Evolutionary conservation across 2,113 vertebrate species (phyloP).

Genomic region (Pao palembangensis): DNA sequence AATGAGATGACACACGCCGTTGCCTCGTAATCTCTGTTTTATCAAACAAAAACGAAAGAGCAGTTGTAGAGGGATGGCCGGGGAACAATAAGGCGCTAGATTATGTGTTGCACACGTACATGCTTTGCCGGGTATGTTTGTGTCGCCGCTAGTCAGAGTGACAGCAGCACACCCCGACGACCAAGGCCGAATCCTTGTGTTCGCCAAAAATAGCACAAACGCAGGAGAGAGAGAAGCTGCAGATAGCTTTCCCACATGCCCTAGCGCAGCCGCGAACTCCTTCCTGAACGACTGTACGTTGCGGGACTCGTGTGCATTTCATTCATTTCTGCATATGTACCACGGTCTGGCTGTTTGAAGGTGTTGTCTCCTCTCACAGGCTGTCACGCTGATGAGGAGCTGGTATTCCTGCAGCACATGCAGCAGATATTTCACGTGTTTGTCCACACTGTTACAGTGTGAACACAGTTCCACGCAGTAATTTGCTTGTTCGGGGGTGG

Average conservation of each 20-base stretch:
- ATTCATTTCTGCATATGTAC: neutral
- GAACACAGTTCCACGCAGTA: no score
- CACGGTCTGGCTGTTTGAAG: neutral
- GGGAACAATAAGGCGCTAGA: neutral
- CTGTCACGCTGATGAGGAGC: no score
- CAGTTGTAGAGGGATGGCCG: conserved; percentile 10
- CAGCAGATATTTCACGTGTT: no score
- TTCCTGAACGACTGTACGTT: no score
- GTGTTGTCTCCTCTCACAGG: neutral
- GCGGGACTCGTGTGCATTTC: neutral
- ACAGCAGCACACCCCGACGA: conserved; percentile 11
- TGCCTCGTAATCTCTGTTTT: conserved; percentile 54
- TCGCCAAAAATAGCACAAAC: conserved; percentile 33
- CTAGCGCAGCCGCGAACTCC: conserved; percentile 2
- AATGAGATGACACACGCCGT: conserved; percentile 64
- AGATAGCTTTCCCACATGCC: conserved; percentile 11
- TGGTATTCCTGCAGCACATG: no score
- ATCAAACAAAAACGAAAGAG: conserved; percentile 55
- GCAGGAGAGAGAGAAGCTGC: conserved; percentile 8
- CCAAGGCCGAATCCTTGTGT: conserved; percentile 19
- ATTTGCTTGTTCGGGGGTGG: no score
- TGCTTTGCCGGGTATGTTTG: conserved; percentile 5
- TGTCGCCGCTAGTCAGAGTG: conserved; percentile 5
- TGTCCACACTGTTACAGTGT: no score
- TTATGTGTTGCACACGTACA: neutral